Evolutionary conservation across 2,888 invertebrate genomes (phyloP).

Genomic region (Fragum sueziense): DNA sequence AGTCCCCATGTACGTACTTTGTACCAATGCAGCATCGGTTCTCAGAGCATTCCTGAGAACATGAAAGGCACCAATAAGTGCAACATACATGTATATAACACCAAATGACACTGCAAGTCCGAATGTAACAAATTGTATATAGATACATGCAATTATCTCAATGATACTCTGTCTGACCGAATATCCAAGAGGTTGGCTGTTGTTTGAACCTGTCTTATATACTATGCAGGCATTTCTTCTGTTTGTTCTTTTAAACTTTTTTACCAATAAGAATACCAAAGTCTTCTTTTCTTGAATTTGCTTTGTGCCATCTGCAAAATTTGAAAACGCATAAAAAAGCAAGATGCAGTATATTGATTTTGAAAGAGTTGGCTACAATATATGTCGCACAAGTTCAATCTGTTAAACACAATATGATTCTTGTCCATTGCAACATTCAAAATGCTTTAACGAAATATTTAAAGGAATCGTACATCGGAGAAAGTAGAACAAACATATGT

Average conservation of each 20-base stretch:
- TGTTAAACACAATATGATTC: no score
- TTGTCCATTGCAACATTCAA: no score
- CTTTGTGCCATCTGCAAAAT: no score
- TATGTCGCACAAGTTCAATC: no score
- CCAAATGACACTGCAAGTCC: slow-evolving; percentile 41
- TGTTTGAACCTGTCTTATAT: background rate
- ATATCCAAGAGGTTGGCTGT: no score
- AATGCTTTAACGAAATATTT: no score
- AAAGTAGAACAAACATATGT: no score
- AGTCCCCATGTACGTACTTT: slow-evolving; percentile 39
- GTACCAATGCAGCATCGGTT: slow-evolving; percentile 49
- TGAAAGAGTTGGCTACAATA: no score
- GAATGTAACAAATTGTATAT: slow-evolving; percentile 9
- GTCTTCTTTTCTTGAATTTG: no score
- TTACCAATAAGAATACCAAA: background rate
- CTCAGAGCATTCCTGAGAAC: slow-evolving; percentile 26
- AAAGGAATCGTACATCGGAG: no score
- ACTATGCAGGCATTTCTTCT: background rate
- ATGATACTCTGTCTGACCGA: slow-evolving; percentile 13
- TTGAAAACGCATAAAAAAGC: no score
- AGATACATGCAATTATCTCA: slow-evolving; percentile 44
- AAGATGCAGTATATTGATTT: no score
- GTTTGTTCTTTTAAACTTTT: background rate
- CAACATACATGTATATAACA: slow-evolving; percentile 51
- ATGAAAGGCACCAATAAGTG: slow-evolving; percentile 36